Conservation (phyloP, 2,888 invertebrate genomes). For the Brachyptera risi region DNA sequence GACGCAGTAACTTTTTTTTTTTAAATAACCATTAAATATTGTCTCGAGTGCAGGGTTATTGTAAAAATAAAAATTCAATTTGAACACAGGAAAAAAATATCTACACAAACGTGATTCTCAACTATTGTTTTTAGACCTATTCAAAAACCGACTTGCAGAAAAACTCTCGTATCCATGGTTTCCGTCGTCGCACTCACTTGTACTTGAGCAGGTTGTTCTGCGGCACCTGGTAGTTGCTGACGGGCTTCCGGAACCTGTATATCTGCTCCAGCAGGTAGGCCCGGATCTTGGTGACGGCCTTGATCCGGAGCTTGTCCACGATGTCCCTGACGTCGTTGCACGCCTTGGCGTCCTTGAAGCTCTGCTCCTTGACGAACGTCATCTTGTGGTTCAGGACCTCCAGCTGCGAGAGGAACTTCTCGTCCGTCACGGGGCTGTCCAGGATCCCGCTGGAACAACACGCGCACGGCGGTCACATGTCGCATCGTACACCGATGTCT, state of each 20-base stretch:
- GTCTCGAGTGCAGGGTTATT: no score
- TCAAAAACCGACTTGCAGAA: no score
- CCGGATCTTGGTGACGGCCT: slow-evolving; percentile 92
- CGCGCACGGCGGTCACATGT: no score
- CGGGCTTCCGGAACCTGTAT: slow-evolving; percentile 94
- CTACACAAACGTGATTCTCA: no score
- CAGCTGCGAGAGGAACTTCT: slow-evolving; percentile 86
- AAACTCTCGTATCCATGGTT: no score
- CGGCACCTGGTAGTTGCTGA: slow-evolving; percentile 98
- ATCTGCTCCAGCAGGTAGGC: slow-evolving; percentile 93
- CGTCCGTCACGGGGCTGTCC: slow-evolving; percentile 88
- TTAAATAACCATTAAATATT: no score
- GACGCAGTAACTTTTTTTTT: no score
- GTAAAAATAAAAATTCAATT: no score
- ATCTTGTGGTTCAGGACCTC: slow-evolving; percentile 95
- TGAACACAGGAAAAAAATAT: no score
- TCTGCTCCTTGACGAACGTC: slow-evolving; percentile 91
- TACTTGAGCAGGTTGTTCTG: slow-evolving; percentile 97
- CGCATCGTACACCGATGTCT: no score
- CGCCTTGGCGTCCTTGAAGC: slow-evolving; percentile 66
- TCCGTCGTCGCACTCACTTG: no score
- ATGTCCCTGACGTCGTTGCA: slow-evolving; percentile 92
- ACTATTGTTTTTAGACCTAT: no score
- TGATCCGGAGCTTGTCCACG: slow-evolving; percentile 88
- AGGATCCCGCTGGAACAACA: slow-evolving; percentile 80